Evolutionary conservation across 92 coral and sea anemone genomes (phyloP).

Genomic region (Heliopora coerulea): DNA sequence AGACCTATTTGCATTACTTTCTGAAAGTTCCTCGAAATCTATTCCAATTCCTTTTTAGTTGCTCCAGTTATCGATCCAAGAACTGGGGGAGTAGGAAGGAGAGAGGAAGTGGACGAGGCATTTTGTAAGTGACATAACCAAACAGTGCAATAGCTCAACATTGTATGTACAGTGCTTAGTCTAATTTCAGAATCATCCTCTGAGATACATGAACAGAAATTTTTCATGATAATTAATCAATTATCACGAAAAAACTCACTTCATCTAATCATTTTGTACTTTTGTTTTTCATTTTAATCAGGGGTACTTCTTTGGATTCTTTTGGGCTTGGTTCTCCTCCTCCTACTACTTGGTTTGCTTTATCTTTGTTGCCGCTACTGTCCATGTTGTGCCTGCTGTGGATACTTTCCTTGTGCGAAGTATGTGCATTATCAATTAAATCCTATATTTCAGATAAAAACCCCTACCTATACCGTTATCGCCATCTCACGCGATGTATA

Average conservation of each 20-base stretch:
- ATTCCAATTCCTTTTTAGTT: constrained; percentile 6
- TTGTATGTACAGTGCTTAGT: too few species aligned
- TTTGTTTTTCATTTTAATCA: neutral
- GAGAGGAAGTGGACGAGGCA: constrained; percentile 34
- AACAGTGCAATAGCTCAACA: too few species aligned
- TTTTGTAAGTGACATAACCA: constrained; percentile 27
- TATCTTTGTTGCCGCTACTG: constrained; percentile 36
- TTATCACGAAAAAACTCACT: too few species aligned
- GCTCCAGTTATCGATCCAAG: constrained; percentile 7
- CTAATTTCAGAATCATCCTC: too few species aligned
- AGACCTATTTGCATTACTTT: too few species aligned
- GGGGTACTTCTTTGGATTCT: constrained; percentile 29
- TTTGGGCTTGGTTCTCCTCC: constrained; percentile 18
- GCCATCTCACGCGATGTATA: too few species aligned
- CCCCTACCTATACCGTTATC: too few species aligned
- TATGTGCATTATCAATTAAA: neutral
- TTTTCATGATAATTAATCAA: too few species aligned
- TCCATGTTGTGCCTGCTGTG: constrained; percentile 39
- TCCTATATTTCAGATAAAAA: too few species aligned
- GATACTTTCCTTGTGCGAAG: constrained; percentile 26
- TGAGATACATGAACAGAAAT: too few species aligned
- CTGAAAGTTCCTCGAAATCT: neutral
- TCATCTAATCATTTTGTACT: neutral
- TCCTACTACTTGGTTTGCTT: constrained; percentile 22
- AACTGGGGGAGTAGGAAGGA: neutral